These are phyloP conservation scores for Furcula furcula DNA, from an alignment of 2,888 invertebrate species.

Conservation along the genomic window DNA sequence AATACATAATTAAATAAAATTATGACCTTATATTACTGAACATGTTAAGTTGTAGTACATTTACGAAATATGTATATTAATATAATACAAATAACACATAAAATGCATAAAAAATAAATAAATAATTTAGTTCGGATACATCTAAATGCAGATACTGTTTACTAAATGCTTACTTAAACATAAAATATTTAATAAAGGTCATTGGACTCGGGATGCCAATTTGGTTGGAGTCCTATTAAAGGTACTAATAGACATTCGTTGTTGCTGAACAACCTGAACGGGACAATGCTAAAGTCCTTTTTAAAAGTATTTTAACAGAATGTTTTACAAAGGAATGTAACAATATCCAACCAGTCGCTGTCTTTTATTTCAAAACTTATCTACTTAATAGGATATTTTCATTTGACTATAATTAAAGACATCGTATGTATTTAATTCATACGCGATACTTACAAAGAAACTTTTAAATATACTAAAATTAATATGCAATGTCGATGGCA, in stretches of 20 bases:
- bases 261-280: conserved; percentile 74
- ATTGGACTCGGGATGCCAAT: conserved; percentile 7
- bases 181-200: neutral
- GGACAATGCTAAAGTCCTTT: conserved; percentile 49
- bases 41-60: conserved; percentile 46
- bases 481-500: conserved; percentile 48
- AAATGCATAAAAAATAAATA: too few relatives aligned
- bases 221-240: conserved; percentile 33
- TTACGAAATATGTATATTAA: conserved; percentile 44
- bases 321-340: conserved; percentile 27
- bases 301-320: conserved; percentile 11
- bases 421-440: conserved; percentile 25
- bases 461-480: conserved; percentile 19
- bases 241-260: conserved; percentile 70
- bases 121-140: too few relatives aligned
- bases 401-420: conserved; percentile 35
- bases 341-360: conserved; percentile 53
- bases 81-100: too few relatives aligned
- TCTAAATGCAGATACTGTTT: too few relatives aligned
- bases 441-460: conserved; percentile 26
- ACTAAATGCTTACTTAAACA: neutral
- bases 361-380: conserved; percentile 40
- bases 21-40: conserved; percentile 66
- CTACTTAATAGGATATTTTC: conserved; percentile 50
- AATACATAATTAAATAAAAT: conserved; percentile 56